These are phyloP conservation scores for Carassius gibelio DNA, from an alignment of 2,113 vertebrate species.

Conservation along the genomic window DNA sequence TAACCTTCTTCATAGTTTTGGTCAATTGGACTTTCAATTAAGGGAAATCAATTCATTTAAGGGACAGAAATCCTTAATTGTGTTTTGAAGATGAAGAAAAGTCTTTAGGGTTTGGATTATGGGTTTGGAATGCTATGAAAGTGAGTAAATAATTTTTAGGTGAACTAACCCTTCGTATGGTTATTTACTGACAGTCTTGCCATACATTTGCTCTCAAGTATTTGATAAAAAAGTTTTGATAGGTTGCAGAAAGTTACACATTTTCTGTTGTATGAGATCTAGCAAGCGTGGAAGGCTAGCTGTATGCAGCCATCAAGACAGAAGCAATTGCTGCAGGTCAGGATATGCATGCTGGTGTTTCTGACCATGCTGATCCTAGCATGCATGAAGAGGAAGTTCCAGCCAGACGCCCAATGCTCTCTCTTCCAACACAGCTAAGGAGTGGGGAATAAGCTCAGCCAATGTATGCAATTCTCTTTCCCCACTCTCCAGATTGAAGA, in stretches of 20 bases:
- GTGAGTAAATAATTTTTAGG: too few species aligned
- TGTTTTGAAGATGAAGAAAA: neutral
- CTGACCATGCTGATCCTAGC: slow-evolving; percentile 58
- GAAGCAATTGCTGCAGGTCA: slow-evolving; percentile 73
- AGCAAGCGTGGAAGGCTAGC: slow-evolving; percentile 83
- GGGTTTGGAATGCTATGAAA: too few species aligned
- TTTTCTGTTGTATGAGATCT: slow-evolving; percentile 36
- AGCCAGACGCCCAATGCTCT: slow-evolving; percentile 76
- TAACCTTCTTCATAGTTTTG: neutral
- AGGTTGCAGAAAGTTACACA: neutral
- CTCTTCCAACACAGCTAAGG: slow-evolving; percentile 62
- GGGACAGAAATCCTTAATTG: neutral
- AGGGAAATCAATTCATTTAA: neutral
- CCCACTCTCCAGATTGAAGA: neutral
- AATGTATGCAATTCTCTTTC: slow-evolving; percentile 21
- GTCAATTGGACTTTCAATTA: neutral
- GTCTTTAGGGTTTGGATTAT: too few species aligned
- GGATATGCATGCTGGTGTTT: slow-evolving; percentile 61
- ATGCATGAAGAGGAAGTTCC: slow-evolving; percentile 72
- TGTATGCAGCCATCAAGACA: slow-evolving; percentile 80
- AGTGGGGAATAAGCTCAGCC: slow-evolving; percentile 52
- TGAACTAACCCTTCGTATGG: too few species aligned
- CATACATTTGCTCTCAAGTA: neutral
- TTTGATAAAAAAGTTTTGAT: neutral
- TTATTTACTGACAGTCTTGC: neutral